Evolutionary conservation across 2,888 invertebrate genomes (phyloP), one percentile per base, ranked within the genome.

Genomic region (Phasia obesa): DNA sequence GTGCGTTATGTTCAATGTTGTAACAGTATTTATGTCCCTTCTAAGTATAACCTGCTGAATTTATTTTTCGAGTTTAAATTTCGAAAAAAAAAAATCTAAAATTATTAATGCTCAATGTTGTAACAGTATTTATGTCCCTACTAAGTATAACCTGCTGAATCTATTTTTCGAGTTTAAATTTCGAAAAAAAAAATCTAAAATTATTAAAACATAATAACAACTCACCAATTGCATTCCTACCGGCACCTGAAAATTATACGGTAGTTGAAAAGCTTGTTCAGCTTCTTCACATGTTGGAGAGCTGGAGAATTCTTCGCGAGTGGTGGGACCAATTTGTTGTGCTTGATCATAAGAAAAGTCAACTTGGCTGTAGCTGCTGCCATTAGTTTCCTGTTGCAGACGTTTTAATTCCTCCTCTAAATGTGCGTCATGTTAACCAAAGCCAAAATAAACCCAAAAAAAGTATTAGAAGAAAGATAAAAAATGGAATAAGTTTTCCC

Each of bases 331-430:
- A 15, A 91, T 91, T 35, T 92, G 92, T 57, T 92, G 62, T n/a
- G 70, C 25, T 23, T 67, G 81, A 73, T 95, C 95, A 87, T 97
- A 97, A 89, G 94, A 95, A 89, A 96, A 97, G 17, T 94, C 94
- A 53, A 96, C 95, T 91, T 96, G 96, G 25, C 94, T 94, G 79
- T 95, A 96, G 19, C 91, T 88, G 84, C 92, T 91, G 15, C 92
- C 88, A 82, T 92, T 91, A 21, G 92, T 93, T 49, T 95, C 96
- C 91, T 94, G 95, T 88, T 94, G 96, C 59, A 97, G 93, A 69
- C 98, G 93, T 91, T 98, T 98, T 89, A 96, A 92, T 92, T 98
- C 98, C 91, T 98, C 98, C 92, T 98, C 98, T 98, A 31, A 35
- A 35, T 35, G 27, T 62, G 47, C 42, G 51, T 27, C 35, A 49